phyloP scores from a whole-genome alignment of 2,888 invertebrate species.

The Cenopis cana region DNA sequence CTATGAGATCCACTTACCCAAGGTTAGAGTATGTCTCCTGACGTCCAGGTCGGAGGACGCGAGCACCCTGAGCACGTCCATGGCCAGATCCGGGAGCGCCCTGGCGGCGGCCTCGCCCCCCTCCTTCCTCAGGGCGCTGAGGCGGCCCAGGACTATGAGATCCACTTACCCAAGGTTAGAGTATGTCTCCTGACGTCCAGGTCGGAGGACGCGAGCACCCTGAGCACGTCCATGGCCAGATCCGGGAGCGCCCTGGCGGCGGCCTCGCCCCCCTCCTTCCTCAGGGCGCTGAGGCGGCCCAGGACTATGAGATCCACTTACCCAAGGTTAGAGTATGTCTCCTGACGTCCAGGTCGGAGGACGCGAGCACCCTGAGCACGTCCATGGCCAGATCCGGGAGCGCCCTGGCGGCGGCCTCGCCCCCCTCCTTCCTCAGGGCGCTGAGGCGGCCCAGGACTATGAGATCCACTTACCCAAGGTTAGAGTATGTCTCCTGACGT shows the following conservation, averaged over 20 bases:
- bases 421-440: too few species aligned
- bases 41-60: conserved; percentile 98
- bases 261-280: too few species aligned
- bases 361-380: conserved; percentile 95
- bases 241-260: too few species aligned
- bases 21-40: conserved; percentile 90
- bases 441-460: conserved; percentile 74
- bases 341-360: conserved; percentile 97
- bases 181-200: conserved; percentile 96
- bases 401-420: too few species aligned
- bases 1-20: too few species aligned
- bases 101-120: too few species aligned
- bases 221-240: conserved; percentile 87
- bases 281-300: too few species aligned
- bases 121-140: too few species aligned
- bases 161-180: too few species aligned
- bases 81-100: too few species aligned
- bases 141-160: too few species aligned
- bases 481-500: conserved; percentile 95
- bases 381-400: conserved; percentile 62
- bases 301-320: too few species aligned
- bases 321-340: conserved; percentile 90
- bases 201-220: conserved; percentile 96
- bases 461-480: conserved; percentile 82
- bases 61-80: conserved; percentile 94